Base-by-base conservation (phyloP, 2,888 invertebrate species). In the Xestoiulus laeticollis region DNA sequence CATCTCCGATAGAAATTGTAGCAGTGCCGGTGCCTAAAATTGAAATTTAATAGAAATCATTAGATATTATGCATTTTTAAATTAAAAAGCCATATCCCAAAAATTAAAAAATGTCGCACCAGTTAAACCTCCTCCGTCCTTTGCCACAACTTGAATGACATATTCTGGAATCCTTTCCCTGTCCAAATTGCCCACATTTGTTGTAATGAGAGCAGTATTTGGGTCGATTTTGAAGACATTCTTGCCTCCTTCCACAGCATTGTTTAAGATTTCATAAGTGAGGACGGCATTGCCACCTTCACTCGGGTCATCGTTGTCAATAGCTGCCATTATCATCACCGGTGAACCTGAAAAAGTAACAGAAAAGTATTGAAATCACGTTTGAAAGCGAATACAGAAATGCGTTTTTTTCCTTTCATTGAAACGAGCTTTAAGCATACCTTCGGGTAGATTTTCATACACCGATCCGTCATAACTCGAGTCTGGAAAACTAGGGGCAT, bases 241-340 rank as follows among this genome's bases (percentile, higher is more conserved):
- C 86, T 90, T 90, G 16, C 90, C 91, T 87, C 91, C 90, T 87
- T 91, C 91, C 88, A 91, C 89, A 10, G 85, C 88, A 85, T 90
- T 89, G 38, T 88, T 44, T 59, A 90, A 89, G 44, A 90, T 90
- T 32, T 89, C 89, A 85, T 90, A 93, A 22, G 91, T 92, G 86
- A 93, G 90, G 85, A 91, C 91, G 0, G 93, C 93, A 90, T 93
- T 93, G 85, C 91, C 90, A 30, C 92, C 92, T 89, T 91, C 91
- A 43, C 90, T 89, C 12, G 91, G 91, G 82, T 91, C 91, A 89
- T 93, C 93, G 87, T 91, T 91, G 89, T 93, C 93, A 12, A 91
- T 90, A 1, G 93, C 93, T 22, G 90, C 91, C 88, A 92, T 92
- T 4, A 91, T 91, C 91, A 92, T 91, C 10, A 92, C 91, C 48